Evolutionary conservation across 1,140 invertebrate genomes (phyloP).

Genomic region (Conopomorpha cramerella): DNA sequence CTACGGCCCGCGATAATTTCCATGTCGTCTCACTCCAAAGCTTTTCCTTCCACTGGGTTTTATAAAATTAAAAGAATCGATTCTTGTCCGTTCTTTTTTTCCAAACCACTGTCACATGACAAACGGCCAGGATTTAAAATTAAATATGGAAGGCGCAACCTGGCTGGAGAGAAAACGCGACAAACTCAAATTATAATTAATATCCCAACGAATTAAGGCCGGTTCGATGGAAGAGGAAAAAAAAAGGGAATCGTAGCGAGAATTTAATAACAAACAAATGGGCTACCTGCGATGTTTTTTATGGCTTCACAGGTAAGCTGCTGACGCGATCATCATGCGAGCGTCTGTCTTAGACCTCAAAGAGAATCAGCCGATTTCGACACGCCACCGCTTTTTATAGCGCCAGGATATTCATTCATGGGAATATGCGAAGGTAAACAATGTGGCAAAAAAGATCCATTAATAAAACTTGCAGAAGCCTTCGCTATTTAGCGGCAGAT

Average conservation of each 20-base stretch:
- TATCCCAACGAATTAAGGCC: constrained; percentile 56
- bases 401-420: constrained; percentile 35
- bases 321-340: constrained; percentile 44
- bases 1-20: constrained; percentile 33
- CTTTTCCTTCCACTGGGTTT: not conserved
- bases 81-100: not conserved
- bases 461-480: no score
- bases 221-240: constrained; percentile 41
- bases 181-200: constrained; percentile 57
- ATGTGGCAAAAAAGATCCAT: constrained; percentile 17
- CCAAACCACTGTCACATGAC: constrained; percentile 52
- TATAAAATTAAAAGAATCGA: not conserved
- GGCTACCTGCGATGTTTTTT: constrained; percentile 58
- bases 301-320: constrained; percentile 44
- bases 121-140: constrained; percentile 57
- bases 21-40: constrained; percentile 11
- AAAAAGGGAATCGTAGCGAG: constrained; percentile 50
- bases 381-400: constrained; percentile 47
- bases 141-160: constrained; percentile 30
- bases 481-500: not conserved
- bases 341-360: constrained; percentile 48
- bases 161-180: constrained; percentile 36
- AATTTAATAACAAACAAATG: constrained; percentile 62
- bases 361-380: constrained; percentile 48
- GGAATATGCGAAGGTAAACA: constrained; percentile 24